phyloP scores from a whole-genome alignment of 2,113 vertebrate genomes.

The Circaetus cinerascens region DNA sequence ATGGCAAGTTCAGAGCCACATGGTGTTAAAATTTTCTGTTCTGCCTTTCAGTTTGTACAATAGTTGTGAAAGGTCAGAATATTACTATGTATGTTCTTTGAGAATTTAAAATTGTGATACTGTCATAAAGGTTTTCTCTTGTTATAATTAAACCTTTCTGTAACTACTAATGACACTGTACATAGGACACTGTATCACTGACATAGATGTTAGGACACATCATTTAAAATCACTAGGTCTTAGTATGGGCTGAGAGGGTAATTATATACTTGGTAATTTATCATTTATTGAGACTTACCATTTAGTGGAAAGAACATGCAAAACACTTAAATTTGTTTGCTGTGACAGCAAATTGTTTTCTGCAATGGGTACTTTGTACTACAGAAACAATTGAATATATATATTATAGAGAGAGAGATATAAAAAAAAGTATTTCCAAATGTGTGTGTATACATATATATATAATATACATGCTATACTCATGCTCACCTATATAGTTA shows the following conservation, averaged over 20 bases:
- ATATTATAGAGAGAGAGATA: no score
- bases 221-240: not conserved
- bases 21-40: not conserved
- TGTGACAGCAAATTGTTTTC: not conserved
- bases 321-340: not conserved
- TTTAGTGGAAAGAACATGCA: not conserved
- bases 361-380: not conserved
- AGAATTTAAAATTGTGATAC: not conserved
- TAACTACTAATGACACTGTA: not conserved
- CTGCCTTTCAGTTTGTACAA: not conserved
- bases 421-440: not conserved
- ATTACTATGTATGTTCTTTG: not conserved
- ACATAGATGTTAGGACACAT: not conserved
- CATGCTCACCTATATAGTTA: not conserved
- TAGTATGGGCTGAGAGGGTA: not conserved
- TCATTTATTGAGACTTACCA: not conserved
- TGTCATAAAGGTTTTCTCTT: not conserved
- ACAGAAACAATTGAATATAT: not conserved
- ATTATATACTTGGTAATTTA: not conserved
- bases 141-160: not conserved
- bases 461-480: not conserved
- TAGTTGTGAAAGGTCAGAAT: not conserved
- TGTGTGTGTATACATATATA: not conserved
- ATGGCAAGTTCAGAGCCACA: not conserved
- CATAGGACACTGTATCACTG: not conserved